Percentiles rank a stretch among this genome's conserved stretches.
Evolutionary conservation across 2,797 vertebrate species (phyloP).

Genomic region (Anabas testudineus): DNA sequence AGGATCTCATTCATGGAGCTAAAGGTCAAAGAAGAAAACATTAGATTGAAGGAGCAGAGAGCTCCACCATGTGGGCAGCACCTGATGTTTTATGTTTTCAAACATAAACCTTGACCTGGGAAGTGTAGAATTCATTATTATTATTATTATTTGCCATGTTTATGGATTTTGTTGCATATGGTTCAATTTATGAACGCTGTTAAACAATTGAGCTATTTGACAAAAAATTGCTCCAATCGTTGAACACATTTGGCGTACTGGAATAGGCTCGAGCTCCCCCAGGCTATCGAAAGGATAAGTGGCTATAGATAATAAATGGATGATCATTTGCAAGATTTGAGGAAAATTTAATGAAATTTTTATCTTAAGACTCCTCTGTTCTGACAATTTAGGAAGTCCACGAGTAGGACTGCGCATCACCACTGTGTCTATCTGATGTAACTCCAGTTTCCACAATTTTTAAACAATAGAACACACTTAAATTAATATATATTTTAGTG

Average conservation of each 20-base stretch:
- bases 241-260: too few species aligned
- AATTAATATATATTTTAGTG: neutral
- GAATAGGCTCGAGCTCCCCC: too few species aligned
- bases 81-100: neutral
- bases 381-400: neutral
- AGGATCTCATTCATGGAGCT: neutral
- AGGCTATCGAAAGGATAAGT: neutral
- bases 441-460: neutral
- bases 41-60: neutral
- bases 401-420: neutral
- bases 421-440: neutral
- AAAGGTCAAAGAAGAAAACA: neutral
- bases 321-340: neutral
- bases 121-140: neutral
- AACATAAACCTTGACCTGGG: neutral
- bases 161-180: neutral
- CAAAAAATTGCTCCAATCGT: neutral
- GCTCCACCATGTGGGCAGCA: constrained; percentile 25
- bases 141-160: neutral
- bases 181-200: neutral
- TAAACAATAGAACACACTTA: neutral
- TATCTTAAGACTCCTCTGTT: neutral
- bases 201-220: neutral
- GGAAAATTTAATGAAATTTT: neutral
- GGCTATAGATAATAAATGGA: neutral